phyloP scores from a whole-genome alignment of 2,797 vertebrate genomes.

The Phrynocephalus guinanensis region DNA sequence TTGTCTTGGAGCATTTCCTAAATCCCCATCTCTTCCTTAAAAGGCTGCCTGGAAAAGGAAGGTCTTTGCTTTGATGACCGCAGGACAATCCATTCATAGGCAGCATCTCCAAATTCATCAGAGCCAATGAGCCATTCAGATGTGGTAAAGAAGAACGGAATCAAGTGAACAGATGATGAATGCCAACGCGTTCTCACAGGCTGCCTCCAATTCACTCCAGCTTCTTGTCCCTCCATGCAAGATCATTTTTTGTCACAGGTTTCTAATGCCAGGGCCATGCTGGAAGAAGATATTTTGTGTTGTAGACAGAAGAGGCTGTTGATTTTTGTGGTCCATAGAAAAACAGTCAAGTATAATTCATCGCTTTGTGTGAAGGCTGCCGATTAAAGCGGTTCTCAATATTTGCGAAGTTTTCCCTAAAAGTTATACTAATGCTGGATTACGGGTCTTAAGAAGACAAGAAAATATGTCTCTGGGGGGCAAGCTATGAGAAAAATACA shows the following conservation, averaged over 20 bases:
- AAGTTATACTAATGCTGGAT: conserved; percentile 6
- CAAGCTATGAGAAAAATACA: conserved; percentile 13
- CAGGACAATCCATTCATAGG: neutral
- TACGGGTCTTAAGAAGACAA: conserved; percentile 19
- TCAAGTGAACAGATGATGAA: conserved; percentile 13
- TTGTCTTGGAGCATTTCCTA: no score
- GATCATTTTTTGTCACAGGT: neutral
- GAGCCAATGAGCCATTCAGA: neutral
- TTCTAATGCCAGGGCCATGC: neutral
- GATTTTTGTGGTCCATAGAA: conserved; percentile 9
- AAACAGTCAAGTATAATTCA: conserved; percentile 10
- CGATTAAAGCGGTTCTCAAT: conserved; percentile 28
- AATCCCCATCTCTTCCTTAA: no score
- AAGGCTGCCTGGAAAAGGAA: no score
- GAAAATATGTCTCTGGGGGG: neutral
- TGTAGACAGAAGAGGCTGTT: neutral
- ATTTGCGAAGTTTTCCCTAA: conserved; percentile 17
- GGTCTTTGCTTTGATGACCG: no score
- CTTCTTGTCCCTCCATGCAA: neutral
- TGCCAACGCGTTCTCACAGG: neutral
- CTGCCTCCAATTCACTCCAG: neutral
- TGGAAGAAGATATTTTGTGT: conserved; percentile 27
- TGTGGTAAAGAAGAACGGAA: conserved; percentile 13
- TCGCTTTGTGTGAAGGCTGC: conserved; percentile 1
- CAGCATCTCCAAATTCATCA: neutral